Evolutionary conservation across 2,113 vertebrate genomes (phyloP).

Genomic region (Lasiurus borealis): DNA sequence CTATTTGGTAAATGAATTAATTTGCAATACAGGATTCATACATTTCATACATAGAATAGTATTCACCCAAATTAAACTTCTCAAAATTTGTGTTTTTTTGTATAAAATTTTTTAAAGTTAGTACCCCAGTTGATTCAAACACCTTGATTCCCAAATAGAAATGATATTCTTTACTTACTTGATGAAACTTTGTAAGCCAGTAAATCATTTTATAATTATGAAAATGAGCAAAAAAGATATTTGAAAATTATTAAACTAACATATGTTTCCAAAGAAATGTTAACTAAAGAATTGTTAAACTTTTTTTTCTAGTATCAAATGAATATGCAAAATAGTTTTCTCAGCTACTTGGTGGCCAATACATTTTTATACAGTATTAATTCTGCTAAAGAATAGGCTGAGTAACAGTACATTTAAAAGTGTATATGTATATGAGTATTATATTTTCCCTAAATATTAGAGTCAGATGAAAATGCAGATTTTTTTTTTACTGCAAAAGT

Average conservation of each 20-base stretch:
- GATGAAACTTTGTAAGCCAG: neutral
- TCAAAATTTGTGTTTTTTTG: neutral
- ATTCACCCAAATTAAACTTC: neutral
- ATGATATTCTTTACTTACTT: neutral
- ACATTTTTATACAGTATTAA: neutral
- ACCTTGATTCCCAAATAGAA: neutral
- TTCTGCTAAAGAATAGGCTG: neutral
- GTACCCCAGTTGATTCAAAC: neutral
- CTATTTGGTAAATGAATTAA: neutral
- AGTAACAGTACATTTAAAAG: neutral
- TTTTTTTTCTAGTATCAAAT: neutral
- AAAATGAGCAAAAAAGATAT: neutral
- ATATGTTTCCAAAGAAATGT: neutral
- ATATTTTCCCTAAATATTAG: conserved; percentile 2
- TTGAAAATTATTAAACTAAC: neutral
- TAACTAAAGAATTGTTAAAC: neutral
- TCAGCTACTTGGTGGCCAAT: neutral
- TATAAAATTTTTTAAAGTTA: conserved; percentile 7
- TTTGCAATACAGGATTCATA: neutral
- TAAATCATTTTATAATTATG: neutral
- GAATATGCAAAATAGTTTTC: neutral
- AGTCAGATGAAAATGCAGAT: neutral
- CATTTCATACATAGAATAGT: neutral
- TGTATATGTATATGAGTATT: neutral
- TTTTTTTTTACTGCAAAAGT: no score